Base-by-base conservation (phyloP, 2,113 vertebrate species). In the Pterophyllum scalare region DNA sequence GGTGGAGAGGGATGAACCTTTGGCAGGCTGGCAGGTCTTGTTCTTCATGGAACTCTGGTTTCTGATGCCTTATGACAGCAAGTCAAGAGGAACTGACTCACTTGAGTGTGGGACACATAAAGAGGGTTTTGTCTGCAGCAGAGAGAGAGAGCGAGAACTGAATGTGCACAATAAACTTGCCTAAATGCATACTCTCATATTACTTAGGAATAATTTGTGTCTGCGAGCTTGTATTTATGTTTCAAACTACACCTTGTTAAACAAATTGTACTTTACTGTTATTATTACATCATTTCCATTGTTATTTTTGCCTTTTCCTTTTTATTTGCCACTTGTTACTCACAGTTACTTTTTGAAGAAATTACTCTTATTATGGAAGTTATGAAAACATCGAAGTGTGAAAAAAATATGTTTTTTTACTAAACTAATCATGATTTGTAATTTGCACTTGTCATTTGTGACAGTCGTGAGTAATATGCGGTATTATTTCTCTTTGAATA, bases 51-150 rank as follows among this genome's bases (percentile, higher is more conserved):
- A 87, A 59, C 86, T 90, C 82, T 87, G 93, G 59, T 89, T 95
- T 94, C 84, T 95, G 94, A 95, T 91, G 91, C 87, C 93, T 92
- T 85, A 88, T 95, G 94, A 96, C 94, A 95, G 90, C 85, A 91
- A 86, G 24, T 80, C 52, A 81, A 88, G 64, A 87, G 79, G 81
- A 93, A 91, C 14, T 92, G 80, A 92, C 82, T 94, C 86, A 90
- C 82, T 78, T 85, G 20, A n/a, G 81, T 65, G 28, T 87, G 67
- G 0, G 74, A 82, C 82, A 43, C 72, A 89, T 91, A 92, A 93
- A 91, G 87, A 62, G 2, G 80, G 79, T 91, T 93, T 94, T 93
- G 90, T 95, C 82, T 90, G 56, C 64, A 58, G 60, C 64, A 15
- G 6, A 38, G 60, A 31, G 15, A 26, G 79, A 31, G 15, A 22